Evolutionary conservation across 2,888 invertebrate genomes (phyloP).

Genomic region (Ophion ventricosus): DNA sequence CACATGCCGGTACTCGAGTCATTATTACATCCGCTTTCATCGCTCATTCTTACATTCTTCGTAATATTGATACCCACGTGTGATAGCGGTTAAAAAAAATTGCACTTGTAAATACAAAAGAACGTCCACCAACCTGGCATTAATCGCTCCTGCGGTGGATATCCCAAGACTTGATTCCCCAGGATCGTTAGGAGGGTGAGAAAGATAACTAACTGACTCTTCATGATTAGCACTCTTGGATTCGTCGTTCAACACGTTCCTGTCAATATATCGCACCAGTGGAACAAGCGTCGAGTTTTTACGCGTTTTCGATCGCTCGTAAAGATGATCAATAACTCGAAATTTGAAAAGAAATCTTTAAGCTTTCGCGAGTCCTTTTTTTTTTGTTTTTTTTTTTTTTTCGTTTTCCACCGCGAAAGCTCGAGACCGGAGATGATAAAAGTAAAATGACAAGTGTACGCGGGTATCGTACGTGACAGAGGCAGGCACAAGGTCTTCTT

Average conservation of each 20-base stretch:
- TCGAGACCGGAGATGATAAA: slow-evolving; percentile 37
- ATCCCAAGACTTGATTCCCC: slow-evolving; percentile 77
- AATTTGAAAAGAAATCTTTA: slow-evolving; percentile 11
- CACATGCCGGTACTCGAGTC: slow-evolving; percentile 9
- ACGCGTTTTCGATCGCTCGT: not conserved
- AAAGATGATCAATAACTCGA: not conserved
- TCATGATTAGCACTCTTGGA: slow-evolving; percentile 66
- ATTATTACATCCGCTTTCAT: slow-evolving; percentile 18
- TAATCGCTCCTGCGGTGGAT: slow-evolving; percentile 78
- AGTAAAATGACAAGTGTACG: slow-evolving; percentile 27
- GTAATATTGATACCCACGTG: slow-evolving; percentile 1
- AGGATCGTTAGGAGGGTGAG: slow-evolving; percentile 71
- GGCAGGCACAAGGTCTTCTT: slow-evolving; percentile 48
- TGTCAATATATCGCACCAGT: slow-evolving; percentile 39
- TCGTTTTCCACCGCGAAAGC: slow-evolving; percentile 16
- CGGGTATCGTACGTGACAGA: slow-evolving; percentile 22
- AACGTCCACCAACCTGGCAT: slow-evolving; percentile 75
- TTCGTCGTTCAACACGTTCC: slow-evolving; percentile 24
- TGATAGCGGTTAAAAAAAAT: not conserved
- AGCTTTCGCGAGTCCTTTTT: slow-evolving; percentile 5
- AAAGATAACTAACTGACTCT: slow-evolving; percentile 66
- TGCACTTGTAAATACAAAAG: slow-evolving; percentile 24
- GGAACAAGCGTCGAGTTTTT: slow-evolving; percentile 38
- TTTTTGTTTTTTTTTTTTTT: slow-evolving; percentile 5
- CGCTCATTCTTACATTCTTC: not conserved